Evolutionary conservation across 2,888 invertebrate species (phyloP), one percentile per base, ranked within the genome.

Genomic region (Epinotia demarniana): DNA sequence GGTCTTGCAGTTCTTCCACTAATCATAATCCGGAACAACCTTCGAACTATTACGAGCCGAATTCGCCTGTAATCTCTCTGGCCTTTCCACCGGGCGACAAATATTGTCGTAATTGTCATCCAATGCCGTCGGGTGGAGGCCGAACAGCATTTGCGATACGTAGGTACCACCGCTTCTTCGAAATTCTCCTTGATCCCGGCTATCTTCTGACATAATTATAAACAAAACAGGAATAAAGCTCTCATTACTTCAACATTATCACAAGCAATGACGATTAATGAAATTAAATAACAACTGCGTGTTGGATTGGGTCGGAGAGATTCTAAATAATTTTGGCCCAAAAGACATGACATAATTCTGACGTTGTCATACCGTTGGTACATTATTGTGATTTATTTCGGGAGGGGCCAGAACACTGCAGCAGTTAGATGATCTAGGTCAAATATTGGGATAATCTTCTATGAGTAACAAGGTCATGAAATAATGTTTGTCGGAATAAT

Each of bases 51-150:
- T 75, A 75, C 43, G 77, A 60, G 70, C 79, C 78, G 75, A 79
- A 79, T 77, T 76, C 18, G 69, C 64, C 77, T 75, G 75, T 78
- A 79, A 79, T 77, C 78, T 60, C 68, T 66, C 72, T 73, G 78
- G 73, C 79, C 79, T 78, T 77, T 77, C 68, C 71, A 69, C 16
- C 46, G 69, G 58, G 72, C 73, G 75, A 72, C 75, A 66, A 77
- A 78, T 70, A 73, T 57, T 33, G 57, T 68, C 74, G 75, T 78
- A 69, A 78, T 77, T 78, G 77, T 70, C 67, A 39, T 55, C 77
- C 78, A 78, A 78, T 77, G 77, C 60, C 77, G 75, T 12, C 66
- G 67, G 73, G 53, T 61, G 62, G 76, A 77, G 77, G 77, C 73
- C 76, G 23, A 72, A 72, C 19, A 49, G 60, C 63, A 77, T 73